Base-by-base conservation (phyloP, 2,113 vertebrate genomes). In the Aspiorhynchus laticeps region DNA sequence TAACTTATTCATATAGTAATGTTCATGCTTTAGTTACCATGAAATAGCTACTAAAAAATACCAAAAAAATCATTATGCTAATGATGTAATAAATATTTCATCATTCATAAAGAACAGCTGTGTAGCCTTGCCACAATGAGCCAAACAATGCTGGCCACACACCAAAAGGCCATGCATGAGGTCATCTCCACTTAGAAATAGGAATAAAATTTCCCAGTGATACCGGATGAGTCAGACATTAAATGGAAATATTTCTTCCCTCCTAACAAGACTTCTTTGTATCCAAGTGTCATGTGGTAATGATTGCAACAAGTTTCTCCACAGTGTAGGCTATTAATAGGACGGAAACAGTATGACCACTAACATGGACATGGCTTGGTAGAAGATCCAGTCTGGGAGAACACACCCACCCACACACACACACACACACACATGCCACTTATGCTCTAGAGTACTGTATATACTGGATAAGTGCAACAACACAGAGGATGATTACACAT, bases 191-290 rank as follows among this genome's bases (percentile, higher is more conserved):
- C 33, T 88, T 79, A 36, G 19, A 87, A 90, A 83, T 86, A 84
- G 83, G 46, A 38, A 14, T n/a, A 84, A 59, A 41, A 36, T 67
- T 63, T 88, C 84, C 59, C 19, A 78, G 10, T 46, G 46, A 56
- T 28, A 33, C 85, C 36, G 7, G 36, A 53, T 86, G 75, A 48
- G 51, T 69, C 28, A n/a, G 63, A 83, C 78, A 75, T 88, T 61
- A 74, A 85, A 67, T 31, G 31, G 67, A 63, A 65, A 75, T 77
- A 41, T 46, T 83, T 78, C 48, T 82, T 46, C 14, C 17, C 84
- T 33, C 11, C 61, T 86, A 88, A 91, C 84, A 87, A 87, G 85
- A 78, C 77, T 82, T 73, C 78, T 86, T 87, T 75, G 82, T 81
- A 85, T 81, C 61, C 28, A 33, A 78, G 85, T 63, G 80, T 81